Conservation (phyloP, 1,140 invertebrate genomes). For the Melitaea cinxia region DNA sequence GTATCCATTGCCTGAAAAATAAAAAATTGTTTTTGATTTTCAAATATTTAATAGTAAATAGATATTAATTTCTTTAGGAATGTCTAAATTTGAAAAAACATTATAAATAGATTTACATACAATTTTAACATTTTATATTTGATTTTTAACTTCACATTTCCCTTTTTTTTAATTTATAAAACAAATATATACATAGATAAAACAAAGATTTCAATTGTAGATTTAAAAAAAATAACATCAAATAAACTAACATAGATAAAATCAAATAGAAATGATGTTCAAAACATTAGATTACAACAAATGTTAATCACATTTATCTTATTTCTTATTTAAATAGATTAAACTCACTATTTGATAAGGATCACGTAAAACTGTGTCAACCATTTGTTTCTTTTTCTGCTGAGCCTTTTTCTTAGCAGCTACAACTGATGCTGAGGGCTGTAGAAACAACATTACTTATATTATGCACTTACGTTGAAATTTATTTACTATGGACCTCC, state of each 20-base stretch:
- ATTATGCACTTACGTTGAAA: neutral
- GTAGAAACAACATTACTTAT: constrained; percentile 33
- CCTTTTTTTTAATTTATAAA: too few species aligned
- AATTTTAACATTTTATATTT: too few species aligned
- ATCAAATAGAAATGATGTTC: neutral
- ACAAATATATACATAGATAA: too few species aligned
- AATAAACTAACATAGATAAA: too few species aligned
- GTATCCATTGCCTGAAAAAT: constrained; percentile 83
- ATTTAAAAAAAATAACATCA: too few species aligned
- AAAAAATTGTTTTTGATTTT: neutral
- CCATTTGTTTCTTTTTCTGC: constrained; percentile 76
- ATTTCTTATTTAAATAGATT: neutral
- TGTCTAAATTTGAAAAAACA: too few species aligned
- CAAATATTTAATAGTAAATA: neutral
- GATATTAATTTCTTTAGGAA: too few species aligned
- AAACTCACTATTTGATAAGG: constrained; percentile 83
- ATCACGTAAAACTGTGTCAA: constrained; percentile 77
- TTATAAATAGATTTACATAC: too few species aligned
- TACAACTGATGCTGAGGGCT: constrained; percentile 81
- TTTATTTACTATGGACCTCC: too few species aligned
- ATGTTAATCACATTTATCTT: neutral
- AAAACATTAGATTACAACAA: constrained; percentile 16
- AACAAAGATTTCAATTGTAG: too few species aligned
- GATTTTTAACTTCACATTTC: too few species aligned
- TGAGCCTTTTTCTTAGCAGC: constrained; percentile 83